Evolutionary conservation across 2,113 vertebrate species (phyloP).

Genomic region (Pteruthius melanotis): DNA sequence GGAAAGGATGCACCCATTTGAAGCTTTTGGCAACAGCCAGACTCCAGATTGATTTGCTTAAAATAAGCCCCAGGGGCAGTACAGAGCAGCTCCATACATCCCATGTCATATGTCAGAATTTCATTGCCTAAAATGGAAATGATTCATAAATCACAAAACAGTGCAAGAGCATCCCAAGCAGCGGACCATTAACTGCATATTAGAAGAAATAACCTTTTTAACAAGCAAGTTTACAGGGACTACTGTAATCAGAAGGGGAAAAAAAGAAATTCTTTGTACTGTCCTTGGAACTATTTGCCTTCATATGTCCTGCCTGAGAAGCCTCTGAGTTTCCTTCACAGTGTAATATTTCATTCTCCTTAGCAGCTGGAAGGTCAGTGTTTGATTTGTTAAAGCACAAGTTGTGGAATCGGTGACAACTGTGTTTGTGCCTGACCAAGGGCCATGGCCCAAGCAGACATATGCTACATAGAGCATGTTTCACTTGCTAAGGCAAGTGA

Average conservation of each 20-base stretch:
- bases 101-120: neutral
- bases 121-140: neutral
- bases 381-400: neutral
- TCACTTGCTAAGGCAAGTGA: neutral
- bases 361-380: neutral
- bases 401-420: neutral
- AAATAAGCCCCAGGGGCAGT: neutral
- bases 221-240: neutral
- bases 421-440: neutral
- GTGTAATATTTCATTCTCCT: neutral
- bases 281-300: neutral
- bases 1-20: neutral
- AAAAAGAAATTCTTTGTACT: neutral
- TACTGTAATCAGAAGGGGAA: neutral
- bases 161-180: neutral
- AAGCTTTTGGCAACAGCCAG: neutral
- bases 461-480: neutral
- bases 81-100: neutral
- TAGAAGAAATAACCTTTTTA: slow-evolving; percentile 7
- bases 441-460: neutral
- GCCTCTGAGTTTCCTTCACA: neutral
- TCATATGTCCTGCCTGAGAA: neutral
- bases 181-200: neutral
- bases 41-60: neutral
- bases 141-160: neutral